phyloP scores from a whole-genome alignment of 2,888 invertebrate species.

The Polydrusus cervinus region DNA sequence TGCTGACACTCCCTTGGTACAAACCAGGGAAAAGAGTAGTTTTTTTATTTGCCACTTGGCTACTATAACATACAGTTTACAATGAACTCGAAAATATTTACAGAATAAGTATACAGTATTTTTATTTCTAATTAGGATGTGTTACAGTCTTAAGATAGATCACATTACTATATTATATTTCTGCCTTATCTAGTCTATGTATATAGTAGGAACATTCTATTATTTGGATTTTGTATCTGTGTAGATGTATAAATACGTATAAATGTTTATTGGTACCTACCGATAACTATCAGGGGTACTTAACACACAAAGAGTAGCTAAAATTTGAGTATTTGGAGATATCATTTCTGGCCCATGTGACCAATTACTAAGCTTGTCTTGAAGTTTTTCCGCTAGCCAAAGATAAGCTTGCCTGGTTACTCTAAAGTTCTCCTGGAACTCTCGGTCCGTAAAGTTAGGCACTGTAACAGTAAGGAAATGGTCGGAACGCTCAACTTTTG shows the following conservation, averaged over 20 bases:
- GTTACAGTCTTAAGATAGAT: too few relatives aligned
- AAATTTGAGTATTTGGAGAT: constrained; percentile 31
- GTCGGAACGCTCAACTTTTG: background rate
- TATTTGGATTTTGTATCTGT: background rate
- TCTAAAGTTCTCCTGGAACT: constrained; percentile 41
- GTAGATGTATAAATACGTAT: background rate
- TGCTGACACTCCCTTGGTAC: too few relatives aligned
- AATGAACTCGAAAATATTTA: too few relatives aligned
- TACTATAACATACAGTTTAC: too few relatives aligned
- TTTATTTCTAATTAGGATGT: too few relatives aligned
- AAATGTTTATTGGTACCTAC: constrained; percentile 31
- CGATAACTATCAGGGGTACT: constrained; percentile 50
- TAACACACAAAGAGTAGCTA: constrained; percentile 44
- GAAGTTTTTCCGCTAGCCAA: background rate
- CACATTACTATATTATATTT: too few relatives aligned
- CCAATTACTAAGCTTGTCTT: background rate
- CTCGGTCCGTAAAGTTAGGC: background rate
- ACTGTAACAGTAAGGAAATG: background rate
- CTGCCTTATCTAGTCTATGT: too few relatives aligned
- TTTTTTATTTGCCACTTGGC: too few relatives aligned
- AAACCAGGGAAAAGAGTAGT: too few relatives aligned
- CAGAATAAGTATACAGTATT: too few relatives aligned
- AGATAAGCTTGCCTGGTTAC: constrained; percentile 38
- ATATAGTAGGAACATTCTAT: background rate
- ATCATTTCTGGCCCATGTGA: constrained; percentile 20